A percentile compares a stretch with the other conserved stretches of the same genome.
phyloP scores from a whole-genome alignment of 2,888 invertebrate genomes.

The Spodoptera exigua region DNA sequence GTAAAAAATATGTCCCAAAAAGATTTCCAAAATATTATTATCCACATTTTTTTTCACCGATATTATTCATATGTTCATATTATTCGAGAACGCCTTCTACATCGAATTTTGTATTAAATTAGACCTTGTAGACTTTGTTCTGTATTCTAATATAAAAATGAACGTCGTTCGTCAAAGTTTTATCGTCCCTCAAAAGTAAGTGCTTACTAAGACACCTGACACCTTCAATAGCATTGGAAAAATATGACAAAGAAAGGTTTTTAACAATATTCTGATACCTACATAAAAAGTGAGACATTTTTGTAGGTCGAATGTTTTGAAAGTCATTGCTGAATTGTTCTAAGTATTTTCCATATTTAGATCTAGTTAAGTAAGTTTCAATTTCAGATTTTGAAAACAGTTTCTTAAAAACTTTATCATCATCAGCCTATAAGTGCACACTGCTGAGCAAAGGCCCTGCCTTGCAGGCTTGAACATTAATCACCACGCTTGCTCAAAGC shows the following conservation, averaged over 20 bases:
- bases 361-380: too few relatives aligned
- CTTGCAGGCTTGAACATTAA: too few relatives aligned
- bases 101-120: background rate
- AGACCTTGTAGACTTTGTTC: background rate
- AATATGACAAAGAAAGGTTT: slow-evolving; percentile 2
- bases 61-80: background rate
- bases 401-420: too few relatives aligned
- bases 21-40: slow-evolving; percentile 1
- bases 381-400: too few relatives aligned
- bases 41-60: background rate
- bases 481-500: too few relatives aligned
- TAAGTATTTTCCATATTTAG: too few relatives aligned
- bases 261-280: slow-evolving; percentile 16
- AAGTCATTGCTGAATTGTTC: too few relatives aligned
- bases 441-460: too few relatives aligned
- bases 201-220: slow-evolving; percentile 23
- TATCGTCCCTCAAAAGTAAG: slow-evolving; percentile 4
- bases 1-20: too few relatives aligned
- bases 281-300: slow-evolving; percentile 9
- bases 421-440: too few relatives aligned
- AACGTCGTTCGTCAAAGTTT: slow-evolving; percentile 2
- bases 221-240: slow-evolving; percentile 7
- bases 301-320: too few relatives aligned
- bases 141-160: background rate
- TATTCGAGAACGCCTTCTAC: background rate